These are phyloP conservation scores for Pithys albifrons DNA, from an alignment of 2,113 vertebrate species.

Conservation along the genomic window DNA sequence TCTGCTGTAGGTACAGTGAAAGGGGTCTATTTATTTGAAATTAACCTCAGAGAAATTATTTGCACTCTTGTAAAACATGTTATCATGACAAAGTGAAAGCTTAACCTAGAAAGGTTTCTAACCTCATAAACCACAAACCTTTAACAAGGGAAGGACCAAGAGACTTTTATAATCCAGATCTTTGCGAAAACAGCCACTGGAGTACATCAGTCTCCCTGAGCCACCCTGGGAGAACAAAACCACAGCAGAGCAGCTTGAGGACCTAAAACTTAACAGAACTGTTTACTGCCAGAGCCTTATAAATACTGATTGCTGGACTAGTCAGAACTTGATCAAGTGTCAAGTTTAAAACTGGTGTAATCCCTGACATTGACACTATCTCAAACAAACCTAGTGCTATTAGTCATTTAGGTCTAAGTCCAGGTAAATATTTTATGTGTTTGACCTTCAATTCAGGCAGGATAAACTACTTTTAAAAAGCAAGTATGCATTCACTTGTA, in stretches of 20 bases:
- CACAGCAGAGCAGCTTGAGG: background rate
- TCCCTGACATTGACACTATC: background rate
- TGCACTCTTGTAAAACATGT: background rate
- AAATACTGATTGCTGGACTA: background rate
- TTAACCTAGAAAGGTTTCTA: background rate
- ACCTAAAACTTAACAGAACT: background rate
- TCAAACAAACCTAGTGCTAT: background rate
- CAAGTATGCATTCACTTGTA: background rate
- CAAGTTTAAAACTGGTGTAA: background rate
- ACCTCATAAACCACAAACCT: conserved; percentile 21
- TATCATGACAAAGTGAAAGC: background rate
- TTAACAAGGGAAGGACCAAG: background rate
- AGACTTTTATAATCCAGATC: background rate
- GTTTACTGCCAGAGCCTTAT: background rate
- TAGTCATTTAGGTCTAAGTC: background rate
- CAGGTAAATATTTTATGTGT: background rate
- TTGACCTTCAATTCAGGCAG: background rate
- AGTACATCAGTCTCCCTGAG: background rate
- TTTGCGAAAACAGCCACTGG: background rate
- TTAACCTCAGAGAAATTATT: conserved; percentile 15
- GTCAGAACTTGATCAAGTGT: background rate
- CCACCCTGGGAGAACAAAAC: background rate
- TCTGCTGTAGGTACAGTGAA: background rate
- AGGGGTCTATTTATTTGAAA: background rate
- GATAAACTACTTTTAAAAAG: background rate